These are phyloP conservation scores for Prunella fulvescens DNA, from an alignment of 2,113 vertebrate species.

Conservation along the genomic window DNA sequence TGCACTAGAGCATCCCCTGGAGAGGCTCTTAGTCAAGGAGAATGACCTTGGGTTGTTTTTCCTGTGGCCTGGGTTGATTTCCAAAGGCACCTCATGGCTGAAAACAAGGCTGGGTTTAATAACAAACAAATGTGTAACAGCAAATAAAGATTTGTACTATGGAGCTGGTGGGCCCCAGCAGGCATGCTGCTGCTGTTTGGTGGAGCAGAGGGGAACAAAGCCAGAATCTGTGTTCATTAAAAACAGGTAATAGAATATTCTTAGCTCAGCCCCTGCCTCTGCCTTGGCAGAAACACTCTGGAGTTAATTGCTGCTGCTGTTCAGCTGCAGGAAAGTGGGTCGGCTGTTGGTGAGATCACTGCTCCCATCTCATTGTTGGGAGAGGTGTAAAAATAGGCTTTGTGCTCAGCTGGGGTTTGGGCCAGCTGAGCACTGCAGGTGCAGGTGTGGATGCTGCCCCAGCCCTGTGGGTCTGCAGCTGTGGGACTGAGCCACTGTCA, in stretches of 20 bases:
- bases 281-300: not conserved
- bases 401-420: constrained; percentile 1
- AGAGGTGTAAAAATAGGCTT: not conserved
- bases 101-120: not conserved
- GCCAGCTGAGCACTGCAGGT: not conserved
- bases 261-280: not conserved
- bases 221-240: not conserved
- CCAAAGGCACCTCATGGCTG: not conserved
- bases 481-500: not conserved
- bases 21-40: not conserved
- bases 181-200: not conserved
- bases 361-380: not conserved
- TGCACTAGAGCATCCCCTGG: not conserved
- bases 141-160: not conserved
- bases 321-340: constrained; percentile 45
- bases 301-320: constrained; percentile 45
- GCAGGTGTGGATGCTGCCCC: not conserved
- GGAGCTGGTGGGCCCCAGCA: rapidly evolving
- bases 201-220: not conserved
- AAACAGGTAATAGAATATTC: constrained; percentile 13
- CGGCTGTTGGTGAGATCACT: not conserved
- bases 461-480: not conserved
- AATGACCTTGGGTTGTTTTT: not conserved
- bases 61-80: not conserved
- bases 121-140: not conserved